A percentile compares a stretch with the other conserved stretches of the same genome.
These are phyloP conservation scores for Sinelater perroti DNA, from an alignment of 2,888 invertebrate species.

Conservation along the genomic window DNA sequence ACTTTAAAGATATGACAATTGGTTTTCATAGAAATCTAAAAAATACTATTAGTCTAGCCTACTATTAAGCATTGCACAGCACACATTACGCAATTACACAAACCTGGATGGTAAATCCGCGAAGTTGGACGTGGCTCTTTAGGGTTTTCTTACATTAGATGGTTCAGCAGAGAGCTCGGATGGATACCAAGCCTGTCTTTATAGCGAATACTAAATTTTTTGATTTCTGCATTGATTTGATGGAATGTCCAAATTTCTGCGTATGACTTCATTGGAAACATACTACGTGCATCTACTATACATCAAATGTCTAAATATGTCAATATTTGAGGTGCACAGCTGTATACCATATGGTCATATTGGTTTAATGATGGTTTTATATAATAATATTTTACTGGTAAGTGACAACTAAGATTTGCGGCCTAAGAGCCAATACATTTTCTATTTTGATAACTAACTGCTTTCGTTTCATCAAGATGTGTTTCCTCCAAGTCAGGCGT, in stretches of 20 bases:
- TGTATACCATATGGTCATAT: background rate
- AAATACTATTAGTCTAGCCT: too few species aligned
- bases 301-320: background rate
- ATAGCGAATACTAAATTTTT: background rate
- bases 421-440: constrained; percentile 3
- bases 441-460: background rate
- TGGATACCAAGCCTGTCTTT: background rate
- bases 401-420: background rate
- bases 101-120: too few species aligned
- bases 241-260: background rate
- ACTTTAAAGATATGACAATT: too few species aligned
- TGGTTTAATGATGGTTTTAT: background rate
- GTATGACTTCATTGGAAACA: background rate
- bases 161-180: background rate
- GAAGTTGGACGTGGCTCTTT: too few species aligned
- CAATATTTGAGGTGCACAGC: constrained; percentile 1
- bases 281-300: background rate
- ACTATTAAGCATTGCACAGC: too few species aligned
- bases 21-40: too few species aligned
- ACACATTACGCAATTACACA: too few species aligned
- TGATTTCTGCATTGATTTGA: background rate
- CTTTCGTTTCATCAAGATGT: constrained; percentile 8
- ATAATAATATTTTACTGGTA: background rate
- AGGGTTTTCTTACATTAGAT: background rate
- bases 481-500: constrained; percentile 3